These are phyloP conservation scores for Syngnathoides biaculeatus DNA, from an alignment of 2,113 vertebrate species.

Conservation along the genomic window DNA sequence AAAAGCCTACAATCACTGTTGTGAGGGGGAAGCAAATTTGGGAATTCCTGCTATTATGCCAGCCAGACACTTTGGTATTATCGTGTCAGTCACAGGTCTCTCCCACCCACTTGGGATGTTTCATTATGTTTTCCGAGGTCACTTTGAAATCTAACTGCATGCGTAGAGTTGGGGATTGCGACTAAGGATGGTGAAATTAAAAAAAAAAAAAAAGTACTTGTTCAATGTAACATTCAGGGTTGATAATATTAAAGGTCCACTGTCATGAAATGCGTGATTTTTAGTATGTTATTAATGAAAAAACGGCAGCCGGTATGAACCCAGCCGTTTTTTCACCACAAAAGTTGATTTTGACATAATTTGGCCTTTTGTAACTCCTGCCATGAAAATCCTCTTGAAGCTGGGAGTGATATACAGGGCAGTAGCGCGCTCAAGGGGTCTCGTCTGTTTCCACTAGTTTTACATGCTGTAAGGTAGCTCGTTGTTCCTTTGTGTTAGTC, in stretches of 20 bases:
- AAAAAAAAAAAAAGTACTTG: background rate
- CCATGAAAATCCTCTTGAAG: too few species aligned
- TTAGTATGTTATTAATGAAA: too few species aligned
- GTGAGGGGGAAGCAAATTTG: slow-evolving; percentile 83
- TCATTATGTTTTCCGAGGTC: slow-evolving; percentile 17
- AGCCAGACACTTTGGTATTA: slow-evolving; percentile 80
- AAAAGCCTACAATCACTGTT: slow-evolving; percentile 91
- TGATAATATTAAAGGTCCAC: background rate
- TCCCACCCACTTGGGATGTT: slow-evolving; percentile 46
- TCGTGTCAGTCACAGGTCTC: slow-evolving; percentile 79
- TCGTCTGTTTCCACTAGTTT: too few species aligned
- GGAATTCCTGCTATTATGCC: slow-evolving; percentile 83
- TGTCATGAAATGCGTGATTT: too few species aligned
- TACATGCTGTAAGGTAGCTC: too few species aligned
- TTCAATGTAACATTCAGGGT: background rate
- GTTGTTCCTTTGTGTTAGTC: too few species aligned
- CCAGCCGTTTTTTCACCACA: too few species aligned
- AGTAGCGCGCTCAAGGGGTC: too few species aligned
- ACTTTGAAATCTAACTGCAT: slow-evolving; percentile 5
- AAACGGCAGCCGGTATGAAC: too few species aligned
- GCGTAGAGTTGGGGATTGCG: background rate
- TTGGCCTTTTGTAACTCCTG: too few species aligned
- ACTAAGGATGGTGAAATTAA: background rate
- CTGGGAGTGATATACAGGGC: too few species aligned
- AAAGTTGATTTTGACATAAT: too few species aligned